phyloP scores from a whole-genome alignment of 37 sponge, comb jelly and placozoan genomes.

The Agelas oroides region DNA sequence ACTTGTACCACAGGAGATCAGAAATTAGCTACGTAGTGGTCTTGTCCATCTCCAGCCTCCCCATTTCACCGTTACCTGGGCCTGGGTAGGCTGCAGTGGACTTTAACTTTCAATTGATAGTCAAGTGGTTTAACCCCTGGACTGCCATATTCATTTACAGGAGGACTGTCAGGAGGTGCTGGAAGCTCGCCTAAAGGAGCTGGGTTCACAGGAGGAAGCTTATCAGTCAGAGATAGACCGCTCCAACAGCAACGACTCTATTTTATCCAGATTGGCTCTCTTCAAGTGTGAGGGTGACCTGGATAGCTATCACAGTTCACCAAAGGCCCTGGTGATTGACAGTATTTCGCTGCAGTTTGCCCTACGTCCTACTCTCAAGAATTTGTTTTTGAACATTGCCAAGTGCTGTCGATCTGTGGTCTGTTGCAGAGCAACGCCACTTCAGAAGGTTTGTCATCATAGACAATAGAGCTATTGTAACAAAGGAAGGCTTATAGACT shows the following conservation, averaged over 20 bases:
- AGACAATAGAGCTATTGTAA: too few relatives aligned
- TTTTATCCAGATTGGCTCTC: neutral
- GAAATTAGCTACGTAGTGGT: too few relatives aligned
- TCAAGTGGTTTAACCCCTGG: too few relatives aligned
- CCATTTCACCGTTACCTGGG: too few relatives aligned
- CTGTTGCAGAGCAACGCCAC: slow-evolving; percentile 84
- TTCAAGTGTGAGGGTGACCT: neutral
- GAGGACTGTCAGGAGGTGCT: slow-evolving; percentile 24
- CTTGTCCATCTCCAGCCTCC: too few relatives aligned
- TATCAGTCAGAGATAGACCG: neutral
- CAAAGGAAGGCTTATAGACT: too few relatives aligned
- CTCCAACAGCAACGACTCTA: neutral
- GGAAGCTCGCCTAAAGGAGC: neutral
- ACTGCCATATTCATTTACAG: slow-evolving; percentile 9
- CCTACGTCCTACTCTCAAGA: slow-evolving; percentile 33
- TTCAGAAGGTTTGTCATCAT: slow-evolving; percentile 94
- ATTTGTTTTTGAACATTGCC: slow-evolving; percentile 51
- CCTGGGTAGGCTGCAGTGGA: too few relatives aligned
- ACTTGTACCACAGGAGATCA: too few relatives aligned
- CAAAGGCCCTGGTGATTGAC: slow-evolving; percentile 79
- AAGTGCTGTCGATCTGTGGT: slow-evolving; percentile 71
- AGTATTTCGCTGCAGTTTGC: slow-evolving; percentile 66
- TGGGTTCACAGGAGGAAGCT: neutral
- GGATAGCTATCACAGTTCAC: neutral
- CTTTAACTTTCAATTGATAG: too few relatives aligned